Evolutionary conservation across 2,888 invertebrate genomes (phyloP).

Genomic region (Toxonevra muliebris): DNA sequence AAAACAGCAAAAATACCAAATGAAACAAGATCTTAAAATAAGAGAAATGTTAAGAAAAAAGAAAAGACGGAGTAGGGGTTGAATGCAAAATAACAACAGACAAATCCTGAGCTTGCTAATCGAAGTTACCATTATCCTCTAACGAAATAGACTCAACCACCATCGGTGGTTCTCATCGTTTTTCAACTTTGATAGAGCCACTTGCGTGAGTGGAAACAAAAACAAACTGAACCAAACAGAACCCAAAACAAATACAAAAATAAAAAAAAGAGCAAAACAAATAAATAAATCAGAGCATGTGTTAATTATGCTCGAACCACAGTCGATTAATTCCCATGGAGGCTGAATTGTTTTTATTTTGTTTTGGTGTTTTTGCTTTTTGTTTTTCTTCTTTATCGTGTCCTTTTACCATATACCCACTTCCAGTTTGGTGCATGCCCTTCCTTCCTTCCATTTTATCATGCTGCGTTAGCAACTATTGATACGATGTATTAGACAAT

Average conservation of each 20-base stretch:
- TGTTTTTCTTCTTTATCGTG: too few species aligned
- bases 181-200: not conserved
- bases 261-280: slow-evolving; percentile 29
- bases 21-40: not conserved
- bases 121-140: slow-evolving; percentile 7
- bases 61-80: not conserved
- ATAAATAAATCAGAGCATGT: slow-evolving; percentile 61
- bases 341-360: slow-evolving; percentile 34
- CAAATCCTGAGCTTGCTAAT: slow-evolving; percentile 26
- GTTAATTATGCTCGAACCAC: slow-evolving; percentile 53
- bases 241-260: too few species aligned
- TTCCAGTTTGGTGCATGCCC: too few species aligned
- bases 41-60: not conserved
- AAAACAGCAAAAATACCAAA: slow-evolving; percentile 10
- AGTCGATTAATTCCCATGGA: slow-evolving; percentile 42
- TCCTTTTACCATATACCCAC: too few species aligned
- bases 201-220: slow-evolving; percentile 15
- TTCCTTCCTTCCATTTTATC: too few species aligned
- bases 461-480: too few species aligned
- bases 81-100: slow-evolving; percentile 2
- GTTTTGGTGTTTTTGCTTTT: too few species aligned
- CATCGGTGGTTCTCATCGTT: not conserved
- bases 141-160: not conserved
- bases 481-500: too few species aligned
- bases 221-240: not conserved